Percentiles rank a stretch among this genome's conserved stretches.
phyloP scores from a whole-genome alignment of 1,140 invertebrate species.

The Colletes latitarsis region DNA sequence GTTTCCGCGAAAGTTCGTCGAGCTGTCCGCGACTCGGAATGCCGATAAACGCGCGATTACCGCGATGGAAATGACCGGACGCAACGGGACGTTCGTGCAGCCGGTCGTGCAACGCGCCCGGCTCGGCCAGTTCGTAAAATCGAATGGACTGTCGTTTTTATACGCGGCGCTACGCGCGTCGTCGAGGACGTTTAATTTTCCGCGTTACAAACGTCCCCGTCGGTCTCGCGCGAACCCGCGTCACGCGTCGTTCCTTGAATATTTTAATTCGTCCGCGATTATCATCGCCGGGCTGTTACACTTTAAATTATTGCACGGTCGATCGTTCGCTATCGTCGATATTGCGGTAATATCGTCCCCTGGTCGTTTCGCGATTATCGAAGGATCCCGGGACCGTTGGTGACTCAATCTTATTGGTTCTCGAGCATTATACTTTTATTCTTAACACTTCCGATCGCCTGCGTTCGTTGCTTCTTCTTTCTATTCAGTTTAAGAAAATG shows the following conservation, averaged over 20 bases:
- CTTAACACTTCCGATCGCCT: too few relatives aligned
- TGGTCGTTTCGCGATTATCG: not conserved
- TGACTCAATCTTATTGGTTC: conserved; percentile 34
- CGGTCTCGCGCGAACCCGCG: not conserved
- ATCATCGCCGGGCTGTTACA: conserved; percentile 34
- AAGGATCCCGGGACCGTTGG: not conserved
- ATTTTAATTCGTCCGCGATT: conserved; percentile 36
- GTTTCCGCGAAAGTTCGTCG: conserved; percentile 18
- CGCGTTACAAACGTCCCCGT: conserved; percentile 47
- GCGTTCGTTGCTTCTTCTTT: too few relatives aligned
- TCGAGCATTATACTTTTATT: not conserved
- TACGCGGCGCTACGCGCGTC: conserved; percentile 41
- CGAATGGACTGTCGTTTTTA: conserved; percentile 72
- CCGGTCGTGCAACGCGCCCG: conserved; percentile 40
- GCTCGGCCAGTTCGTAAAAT: conserved; percentile 69
- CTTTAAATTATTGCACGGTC: conserved; percentile 33
- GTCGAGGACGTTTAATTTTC: conserved; percentile 57
- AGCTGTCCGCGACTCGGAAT: conserved; percentile 43
- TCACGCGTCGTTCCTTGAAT: conserved; percentile 33
- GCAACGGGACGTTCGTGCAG: conserved; percentile 52
- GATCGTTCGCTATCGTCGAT: conserved; percentile 26
- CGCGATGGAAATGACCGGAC: conserved; percentile 65
- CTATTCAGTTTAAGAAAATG: too few relatives aligned
- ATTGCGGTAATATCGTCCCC: not conserved
- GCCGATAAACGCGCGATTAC: conserved; percentile 71